Base-by-base conservation (phyloP, 2,113 vertebrate species). In the Oceanites oceanicus region DNA sequence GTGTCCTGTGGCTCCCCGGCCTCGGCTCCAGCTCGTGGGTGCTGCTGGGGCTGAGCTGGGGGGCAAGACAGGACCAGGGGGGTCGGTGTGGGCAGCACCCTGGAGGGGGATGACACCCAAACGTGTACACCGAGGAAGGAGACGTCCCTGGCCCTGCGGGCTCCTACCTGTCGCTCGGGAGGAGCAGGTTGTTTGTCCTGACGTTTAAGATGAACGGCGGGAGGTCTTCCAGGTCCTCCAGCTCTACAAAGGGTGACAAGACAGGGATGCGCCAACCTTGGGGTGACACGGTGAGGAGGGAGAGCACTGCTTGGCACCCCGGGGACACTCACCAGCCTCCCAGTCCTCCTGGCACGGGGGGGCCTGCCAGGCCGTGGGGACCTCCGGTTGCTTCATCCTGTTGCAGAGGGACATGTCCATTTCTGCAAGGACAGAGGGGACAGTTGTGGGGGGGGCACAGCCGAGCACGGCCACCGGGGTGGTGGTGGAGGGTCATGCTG, bases 301-400 rank as follows among this genome's bases (percentile, higher is more conserved):
- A 42, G 18, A 26, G 7, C 40, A 3, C 40, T 15, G 49, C 40
- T 26, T 5, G 16, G 49, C 26, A 26, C 38, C 38, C 11, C 2
- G 2, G 29, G 62, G 47, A 40, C 38, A 42, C 92, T 94, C 88
- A 97, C 96, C 96, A 40, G 90, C 76, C 5, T 97, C 96, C 96
- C 96, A 97, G 66, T 96, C 77, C 62, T 97, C 97, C 15, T 84
- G 56, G 25, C 78, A 73, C 1, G 65, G 75, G 13, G 93, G 87
- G 25, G 27, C 23, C 67, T 96, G 80, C 83, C 29, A 80, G n/a
- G 55, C 22, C 3, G 2, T 3, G 40, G 44, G 34, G 23, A 11
- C 8, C 6, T 87, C 63, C 0, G 47, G 42, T 19, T 14, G 10
- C 22, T 55, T 17, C 42, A 38, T 10, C 32, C 13, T 25, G 15